Conservation (phyloP, 2,113 vertebrate species). For the Physeter macrocephalus region DNA sequence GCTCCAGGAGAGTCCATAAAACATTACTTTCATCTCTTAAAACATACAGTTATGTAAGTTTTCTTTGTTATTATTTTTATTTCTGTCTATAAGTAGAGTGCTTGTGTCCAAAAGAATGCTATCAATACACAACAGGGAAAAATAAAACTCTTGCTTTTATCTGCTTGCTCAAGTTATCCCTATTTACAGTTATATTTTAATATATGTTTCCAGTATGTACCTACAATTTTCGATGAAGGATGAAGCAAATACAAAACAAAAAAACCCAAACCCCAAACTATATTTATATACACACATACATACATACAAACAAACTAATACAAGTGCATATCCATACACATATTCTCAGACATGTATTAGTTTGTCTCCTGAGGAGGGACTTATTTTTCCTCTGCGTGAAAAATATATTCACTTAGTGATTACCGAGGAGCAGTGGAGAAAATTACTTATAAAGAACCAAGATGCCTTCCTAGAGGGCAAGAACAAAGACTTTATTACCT, state of each 20-base stretch:
- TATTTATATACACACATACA: background rate
- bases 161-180: background rate
- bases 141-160: background rate
- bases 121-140: background rate
- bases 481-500: background rate
- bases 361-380: background rate
- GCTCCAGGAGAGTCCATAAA: background rate
- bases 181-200: background rate
- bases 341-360: background rate
- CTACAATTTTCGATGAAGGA: background rate
- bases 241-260: background rate
- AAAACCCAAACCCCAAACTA: accelerated
- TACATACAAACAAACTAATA: background rate
- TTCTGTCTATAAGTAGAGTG: background rate
- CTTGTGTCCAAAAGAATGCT: background rate
- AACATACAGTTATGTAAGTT: background rate
- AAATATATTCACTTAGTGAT: background rate
- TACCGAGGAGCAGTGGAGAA: background rate
- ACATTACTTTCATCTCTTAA: background rate
- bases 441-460: background rate
- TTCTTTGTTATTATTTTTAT: slow-evolving; percentile 24
- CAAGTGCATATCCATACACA: background rate
- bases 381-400: background rate
- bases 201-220: background rate
- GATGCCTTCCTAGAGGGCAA: background rate